Base-by-base conservation (phyloP, 1,140 invertebrate species). In the Drosophila bocqueti region DNA sequence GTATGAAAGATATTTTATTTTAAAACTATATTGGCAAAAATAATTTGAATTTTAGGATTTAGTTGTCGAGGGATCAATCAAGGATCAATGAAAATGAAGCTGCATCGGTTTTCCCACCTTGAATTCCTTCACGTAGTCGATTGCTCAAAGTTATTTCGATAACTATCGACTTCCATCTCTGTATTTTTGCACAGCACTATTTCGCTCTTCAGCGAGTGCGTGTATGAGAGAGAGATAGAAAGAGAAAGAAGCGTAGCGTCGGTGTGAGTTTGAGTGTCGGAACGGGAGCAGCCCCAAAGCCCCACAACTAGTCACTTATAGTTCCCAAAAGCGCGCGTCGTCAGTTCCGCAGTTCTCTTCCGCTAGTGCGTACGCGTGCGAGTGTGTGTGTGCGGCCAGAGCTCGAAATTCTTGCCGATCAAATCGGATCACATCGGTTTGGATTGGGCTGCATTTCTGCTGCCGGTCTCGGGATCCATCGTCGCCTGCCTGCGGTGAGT, bases 401-500 rank as follows among this genome's bases (percentile, higher is more conserved):
- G 16, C 46, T 62, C 60, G 15, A 79, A 76, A 79, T 82, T 86
- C 75, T 76, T 68, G 58, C 57, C 43, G 78, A 57, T 57, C 54
- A 40, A 24, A 38, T 40, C 52, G 52, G 52, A 57, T 57, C 36
- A 40, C 5, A 57, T n/a, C 54, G 54, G 54, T 57, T 40, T 26
- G 36, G 15, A 57, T 57, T 57, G 34, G 34, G 15, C 52, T 55
- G 52, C 36, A 26, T 26, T 26, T 38, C 54, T 24, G 36, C 21
- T 40, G 54, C 54, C 36, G 54, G 54, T 57, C 15, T 26, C 54
- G 54, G 34, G 21, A 40, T n/a, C 36, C 36, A 54, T n/a, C 68
- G 36, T 16, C 67, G 73, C 62, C 47, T 43, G 59, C 73, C 74
- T 52, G 68, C 69, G 79, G 83, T 86, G 68, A 87, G 83, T 76